These are phyloP conservation scores for Diabrotica undecimpunctata DNA, from an alignment of 1,140 invertebrate species.

Conservation along the genomic window DNA sequence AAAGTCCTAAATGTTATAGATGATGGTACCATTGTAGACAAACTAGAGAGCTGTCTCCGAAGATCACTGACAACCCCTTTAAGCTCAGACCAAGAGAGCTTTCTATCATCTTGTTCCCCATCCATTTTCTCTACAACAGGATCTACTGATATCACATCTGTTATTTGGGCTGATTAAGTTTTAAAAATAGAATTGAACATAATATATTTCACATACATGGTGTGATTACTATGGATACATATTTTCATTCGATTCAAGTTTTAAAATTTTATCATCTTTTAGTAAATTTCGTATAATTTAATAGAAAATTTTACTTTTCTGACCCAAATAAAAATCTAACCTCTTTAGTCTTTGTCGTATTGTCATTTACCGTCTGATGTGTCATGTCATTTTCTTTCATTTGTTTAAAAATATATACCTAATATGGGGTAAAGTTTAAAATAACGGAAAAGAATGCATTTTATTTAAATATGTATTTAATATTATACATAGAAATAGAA, in stretches of 20 bases:
- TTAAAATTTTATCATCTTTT: neutral
- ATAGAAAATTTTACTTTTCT: constrained; percentile 23
- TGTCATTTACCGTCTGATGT: constrained; percentile 3
- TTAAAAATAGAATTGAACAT: constrained; percentile 18
- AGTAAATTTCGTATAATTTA: constrained; percentile 3
- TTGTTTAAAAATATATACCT: too few species aligned
- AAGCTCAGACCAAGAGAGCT: constrained; percentile 73
- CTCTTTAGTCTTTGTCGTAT: constrained; percentile 16
- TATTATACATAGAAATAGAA: too few species aligned
- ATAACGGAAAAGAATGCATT: too few species aligned
- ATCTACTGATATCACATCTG: constrained; percentile 24
- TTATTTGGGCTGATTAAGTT: constrained; percentile 19
- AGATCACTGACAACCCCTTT: constrained; percentile 77
- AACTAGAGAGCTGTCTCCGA: constrained; percentile 68
- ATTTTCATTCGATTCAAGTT: neutral
- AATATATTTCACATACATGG: neutral
- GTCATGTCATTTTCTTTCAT: too few species aligned
- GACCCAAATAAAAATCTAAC: constrained; percentile 28
- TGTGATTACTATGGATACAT: neutral
- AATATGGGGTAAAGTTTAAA: too few species aligned
- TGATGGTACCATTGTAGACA: constrained; percentile 74
- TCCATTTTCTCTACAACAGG: constrained; percentile 23
- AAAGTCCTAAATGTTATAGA: constrained; percentile 75
- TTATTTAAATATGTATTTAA: too few species aligned
- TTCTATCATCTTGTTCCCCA: constrained; percentile 25